phyloP scores from a whole-genome alignment of 2,113 vertebrate species.

The Solea senegalensis region DNA sequence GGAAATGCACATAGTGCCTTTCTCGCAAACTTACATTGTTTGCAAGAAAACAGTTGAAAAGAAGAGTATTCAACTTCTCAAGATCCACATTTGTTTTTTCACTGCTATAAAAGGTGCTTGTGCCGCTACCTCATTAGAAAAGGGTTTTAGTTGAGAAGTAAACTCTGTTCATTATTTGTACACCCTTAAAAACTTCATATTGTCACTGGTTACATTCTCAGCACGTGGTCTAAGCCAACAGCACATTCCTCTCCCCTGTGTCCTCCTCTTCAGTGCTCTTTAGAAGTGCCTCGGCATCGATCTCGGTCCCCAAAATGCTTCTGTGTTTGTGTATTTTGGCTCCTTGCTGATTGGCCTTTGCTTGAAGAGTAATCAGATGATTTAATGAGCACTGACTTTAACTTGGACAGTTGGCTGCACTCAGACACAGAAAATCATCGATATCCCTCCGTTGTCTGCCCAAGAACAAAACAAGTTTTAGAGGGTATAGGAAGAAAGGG shows the following conservation, averaged over 20 bases:
- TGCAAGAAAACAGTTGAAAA: too few relatives aligned
- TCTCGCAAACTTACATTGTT: too few relatives aligned
- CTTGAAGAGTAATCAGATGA: constrained; percentile 68
- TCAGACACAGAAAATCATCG: constrained; percentile 67
- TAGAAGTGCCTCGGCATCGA: constrained; percentile 68
- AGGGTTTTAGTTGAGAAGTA: background rate
- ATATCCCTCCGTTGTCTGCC: constrained; percentile 60
- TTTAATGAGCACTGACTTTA: constrained; percentile 74
- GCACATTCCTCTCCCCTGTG: constrained; percentile 36
- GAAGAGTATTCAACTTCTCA: too few relatives aligned
- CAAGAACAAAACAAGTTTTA: constrained; percentile 64
- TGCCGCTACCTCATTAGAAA: too few relatives aligned
- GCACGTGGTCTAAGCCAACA: constrained; percentile 27
- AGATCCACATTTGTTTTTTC: too few relatives aligned
- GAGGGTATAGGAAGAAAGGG: constrained; percentile 13
- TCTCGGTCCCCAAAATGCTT: constrained; percentile 57
- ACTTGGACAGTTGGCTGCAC: constrained; percentile 62
- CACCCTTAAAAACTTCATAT: constrained; percentile 10
- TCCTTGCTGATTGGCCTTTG: constrained; percentile 50
- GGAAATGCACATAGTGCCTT: too few relatives aligned
- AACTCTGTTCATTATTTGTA: background rate
- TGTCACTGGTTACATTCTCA: constrained; percentile 39
- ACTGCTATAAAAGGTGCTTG: too few relatives aligned
- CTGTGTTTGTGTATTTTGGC: constrained; percentile 9
- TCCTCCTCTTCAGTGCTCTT: constrained; percentile 55